Evolutionary conservation across 2,888 invertebrate genomes (phyloP), one percentile per base, ranked within the genome.

Genomic region (Orthosia gracilis): DNA sequence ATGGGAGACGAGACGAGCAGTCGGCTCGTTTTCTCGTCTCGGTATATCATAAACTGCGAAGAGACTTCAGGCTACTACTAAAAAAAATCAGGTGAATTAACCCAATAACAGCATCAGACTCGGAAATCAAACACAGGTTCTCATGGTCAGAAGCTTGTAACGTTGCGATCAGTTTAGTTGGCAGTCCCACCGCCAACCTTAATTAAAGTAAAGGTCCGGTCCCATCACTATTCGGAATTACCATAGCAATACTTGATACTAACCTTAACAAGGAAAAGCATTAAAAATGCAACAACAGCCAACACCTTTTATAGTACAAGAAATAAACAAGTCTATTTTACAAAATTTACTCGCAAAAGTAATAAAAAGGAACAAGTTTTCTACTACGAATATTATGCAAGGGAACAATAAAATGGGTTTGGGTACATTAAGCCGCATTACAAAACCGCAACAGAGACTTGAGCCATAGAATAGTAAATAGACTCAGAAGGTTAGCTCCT

Each of bases 361-460:
- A 55, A 59, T 26, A 21, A 17, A 17, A n/a, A 52, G 45, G 64
- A 64, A 18, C 47, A 68, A 31, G 18, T 54, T 62, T 76, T 50
- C 58, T 55, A 15, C 18, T 21, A 18, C 11, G n/a, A 78, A 40
- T 78, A 23, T 71, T 78, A 66, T 66, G 70, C 62, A 63, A 58
- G 18, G 2, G 17, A 52, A 40, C 47, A 26, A 55, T 83, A 83
- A 79, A 79, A 68, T 49, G 49, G 23, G 49, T 55, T 67, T 50
- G 65, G 40, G 18, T 57, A 70, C 66, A 61, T 58, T 59, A 50
- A 80, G 61, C 69, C 47, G 66, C 73, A 67, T 62, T 80, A 69
- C 26, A 49, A 12, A 45, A 57, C 52, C 31, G 68, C 65, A 69
- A 81, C 62, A 71, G 13, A 58, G 52, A 23, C 67, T 49, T 50